Evolutionary conservation across 1,140 invertebrate genomes (phyloP).

Genomic region (Brachystomella parvula): DNA sequence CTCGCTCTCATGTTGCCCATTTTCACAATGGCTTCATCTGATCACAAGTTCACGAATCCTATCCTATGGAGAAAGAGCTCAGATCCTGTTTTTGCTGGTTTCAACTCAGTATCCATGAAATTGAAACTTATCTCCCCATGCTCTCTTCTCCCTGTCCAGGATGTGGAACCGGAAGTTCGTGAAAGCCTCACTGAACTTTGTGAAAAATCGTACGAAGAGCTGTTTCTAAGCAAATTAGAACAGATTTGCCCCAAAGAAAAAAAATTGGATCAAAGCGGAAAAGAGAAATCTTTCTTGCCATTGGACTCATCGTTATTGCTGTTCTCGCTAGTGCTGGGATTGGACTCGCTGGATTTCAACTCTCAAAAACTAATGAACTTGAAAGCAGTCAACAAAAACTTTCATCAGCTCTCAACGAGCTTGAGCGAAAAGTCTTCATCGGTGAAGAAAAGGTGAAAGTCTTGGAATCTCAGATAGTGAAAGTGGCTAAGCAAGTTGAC

Average conservation of each 20-base stretch:
- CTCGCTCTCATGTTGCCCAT: neutral
- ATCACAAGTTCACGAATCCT: neutral
- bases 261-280: neutral
- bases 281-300: conserved; percentile 5
- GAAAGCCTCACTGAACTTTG: neutral
- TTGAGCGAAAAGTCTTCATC: conserved; percentile 17
- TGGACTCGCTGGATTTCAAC: conserved; percentile 12
- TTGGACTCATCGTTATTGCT: neutral
- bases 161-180: neutral
- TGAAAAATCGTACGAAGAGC: conserved; percentile 11
- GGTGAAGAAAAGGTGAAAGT: neutral
- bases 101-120: conserved; percentile 12
- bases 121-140: conserved; percentile 20
- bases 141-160: conserved; percentile 9
- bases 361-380: neutral
- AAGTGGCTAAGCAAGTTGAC: conserved; percentile 2
- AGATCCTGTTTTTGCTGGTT: conserved; percentile 8
- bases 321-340: conserved; percentile 16
- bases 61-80: conserved; percentile 22
- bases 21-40: neutral
- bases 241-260: conserved; percentile 21
- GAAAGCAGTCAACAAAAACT: conserved; percentile 13
- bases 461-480: conserved; percentile 10
- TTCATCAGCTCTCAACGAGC: conserved; percentile 6
- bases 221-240: conserved; percentile 23